Evolutionary conservation across 2,797 vertebrate species (phyloP), one percentile per base, ranked within the genome.

Genomic region (Gymnothorax reevesii): DNA sequence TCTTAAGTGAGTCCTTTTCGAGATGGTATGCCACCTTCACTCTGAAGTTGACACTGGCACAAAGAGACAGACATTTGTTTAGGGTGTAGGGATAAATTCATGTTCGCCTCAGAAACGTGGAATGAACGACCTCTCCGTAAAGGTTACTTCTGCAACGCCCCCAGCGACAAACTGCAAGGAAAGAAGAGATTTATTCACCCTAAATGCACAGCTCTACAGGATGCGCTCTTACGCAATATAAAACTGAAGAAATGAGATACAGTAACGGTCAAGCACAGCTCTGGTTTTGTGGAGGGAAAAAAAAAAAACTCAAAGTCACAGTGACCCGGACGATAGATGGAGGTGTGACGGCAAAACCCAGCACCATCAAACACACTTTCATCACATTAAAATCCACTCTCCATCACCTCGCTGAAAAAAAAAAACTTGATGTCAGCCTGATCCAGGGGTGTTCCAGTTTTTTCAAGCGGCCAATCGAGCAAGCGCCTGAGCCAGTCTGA

Each of bases 91-190:
- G 22, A 62, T 66, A 75, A 83, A 75, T 64, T 15, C 10, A 15
- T 66, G 5, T 25, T 75, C 59, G 83, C 64, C 54, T 86, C n/a
- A n/a, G n/a, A 75, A 20, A 42, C 17, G 42, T 82, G 80, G 84
- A 85, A 87, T 87, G 84, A 8, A 75, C n/a, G 60, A 25, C 3
- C 60, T 60, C 77, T 84, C 84, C 64, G 27, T 57, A 52, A 2
- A 1, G 75, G 57, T 84, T 90, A 92, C 89, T 93, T 93, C 87
- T 92, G 94, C 79, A n/a, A 42, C 9, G 1, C 15, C 54, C 33
- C 89, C 71, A 90, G 13, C 7, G 89, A 85, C 85, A 94, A 88
- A 59, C 94, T 95, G 89, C 83, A 88, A 88, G 12, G 57, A 83
- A 49, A 82, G 33, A 64, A 49, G 8, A 49, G 54, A 33, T 57